These are phyloP conservation scores for Drepana falcataria DNA, from an alignment of 2,888 invertebrate genomes.

Conservation along the genomic window DNA sequence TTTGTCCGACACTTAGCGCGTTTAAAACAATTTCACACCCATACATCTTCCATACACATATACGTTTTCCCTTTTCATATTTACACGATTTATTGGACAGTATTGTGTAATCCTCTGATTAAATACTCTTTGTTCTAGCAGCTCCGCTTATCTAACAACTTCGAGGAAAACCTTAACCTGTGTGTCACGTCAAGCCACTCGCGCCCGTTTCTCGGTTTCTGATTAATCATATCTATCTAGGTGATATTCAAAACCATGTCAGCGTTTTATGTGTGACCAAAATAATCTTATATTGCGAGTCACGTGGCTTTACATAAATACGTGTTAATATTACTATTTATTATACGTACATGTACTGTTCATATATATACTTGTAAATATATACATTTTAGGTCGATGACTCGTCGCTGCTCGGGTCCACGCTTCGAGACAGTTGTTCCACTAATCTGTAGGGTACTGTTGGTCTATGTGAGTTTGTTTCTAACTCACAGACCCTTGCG, in stretches of 20 bases:
- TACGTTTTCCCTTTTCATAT: slow-evolving; percentile 56
- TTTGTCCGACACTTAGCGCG: slow-evolving; percentile 47
- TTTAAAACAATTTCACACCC: slow-evolving; percentile 64
- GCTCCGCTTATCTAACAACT: slow-evolving; percentile 9
- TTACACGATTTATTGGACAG: slow-evolving; percentile 38
- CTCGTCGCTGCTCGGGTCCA: too few species aligned
- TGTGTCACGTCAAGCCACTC: neutral
- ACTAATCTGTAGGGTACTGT: too few species aligned
- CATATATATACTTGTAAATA: neutral
- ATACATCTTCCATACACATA: slow-evolving; percentile 38
- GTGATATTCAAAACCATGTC: slow-evolving; percentile 1
- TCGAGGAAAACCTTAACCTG: slow-evolving; percentile 1
- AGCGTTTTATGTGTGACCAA: neutral
- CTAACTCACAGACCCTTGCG: too few species aligned
- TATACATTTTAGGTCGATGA: too few species aligned
- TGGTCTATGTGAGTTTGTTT: too few species aligned
- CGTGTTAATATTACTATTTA: neutral
- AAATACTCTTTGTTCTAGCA: slow-evolving; percentile 19
- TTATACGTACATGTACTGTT: neutral
- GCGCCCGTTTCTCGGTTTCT: neutral
- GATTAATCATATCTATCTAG: slow-evolving; percentile 1
- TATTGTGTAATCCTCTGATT: slow-evolving; percentile 22
- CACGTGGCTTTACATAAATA: neutral
- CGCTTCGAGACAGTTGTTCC: too few species aligned
- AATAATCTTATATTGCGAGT: neutral